Percentiles rank a stretch among this genome's conserved stretches.
phyloP scores from a whole-genome alignment of 2,113 vertebrate species.

The Alligator mississippiensis region DNA sequence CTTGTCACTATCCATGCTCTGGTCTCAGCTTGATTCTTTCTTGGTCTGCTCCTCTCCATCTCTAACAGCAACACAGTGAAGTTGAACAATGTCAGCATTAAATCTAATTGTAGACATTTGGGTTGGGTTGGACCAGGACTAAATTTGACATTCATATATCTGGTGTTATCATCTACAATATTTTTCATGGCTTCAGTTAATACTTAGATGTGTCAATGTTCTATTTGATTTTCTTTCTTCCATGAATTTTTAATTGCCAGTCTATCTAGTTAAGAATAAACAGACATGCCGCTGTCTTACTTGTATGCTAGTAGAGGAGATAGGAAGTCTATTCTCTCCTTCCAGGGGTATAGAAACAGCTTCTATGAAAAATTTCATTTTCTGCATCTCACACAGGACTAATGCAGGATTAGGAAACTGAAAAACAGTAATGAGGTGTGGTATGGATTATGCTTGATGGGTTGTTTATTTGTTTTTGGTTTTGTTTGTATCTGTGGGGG shows the following conservation, averaged over 20 bases:
- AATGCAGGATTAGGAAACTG: background rate
- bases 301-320: background rate
- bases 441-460: too few species aligned
- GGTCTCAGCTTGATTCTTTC: background rate
- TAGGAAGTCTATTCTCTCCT: background rate
- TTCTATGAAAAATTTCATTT: background rate
- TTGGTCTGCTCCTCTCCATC: background rate
- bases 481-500: background rate
- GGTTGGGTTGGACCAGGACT: background rate
- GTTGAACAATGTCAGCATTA: background rate
- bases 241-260: background rate
- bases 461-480: too few species aligned
- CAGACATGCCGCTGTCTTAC: background rate
- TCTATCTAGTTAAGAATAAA: background rate
- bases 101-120: background rate
- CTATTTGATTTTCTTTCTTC: background rate
- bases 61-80: background rate
- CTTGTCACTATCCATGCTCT: background rate
- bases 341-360: background rate
- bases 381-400: too few species aligned
- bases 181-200: background rate
- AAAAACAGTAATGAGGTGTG: background rate
- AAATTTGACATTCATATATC: background rate
- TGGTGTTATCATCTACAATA: background rate
- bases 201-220: background rate